Base-by-base conservation (phyloP, 2,797 vertebrate genomes). In the Sebastolobus alascanus region DNA sequence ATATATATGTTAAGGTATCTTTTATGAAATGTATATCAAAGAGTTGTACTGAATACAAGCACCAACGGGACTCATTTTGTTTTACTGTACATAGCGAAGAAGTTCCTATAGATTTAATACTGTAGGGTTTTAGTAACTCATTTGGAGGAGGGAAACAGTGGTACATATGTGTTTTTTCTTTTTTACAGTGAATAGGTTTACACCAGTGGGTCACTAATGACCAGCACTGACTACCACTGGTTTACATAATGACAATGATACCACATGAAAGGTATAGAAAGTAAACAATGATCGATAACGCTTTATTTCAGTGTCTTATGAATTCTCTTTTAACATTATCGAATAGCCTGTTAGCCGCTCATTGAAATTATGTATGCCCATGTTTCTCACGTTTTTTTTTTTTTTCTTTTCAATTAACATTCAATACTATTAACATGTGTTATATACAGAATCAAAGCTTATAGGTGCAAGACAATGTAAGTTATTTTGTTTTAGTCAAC, bases 401-500 rank as follows among this genome's bases (percentile, higher is more conserved):
- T 77, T 2, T 59, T 77, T n/a, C n/a, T n/a, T 46, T 46, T 46
- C 1, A 43, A 33, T 80, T 59, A 75, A 77, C 75, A 64, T 84
- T 43, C 35, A 79, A 58, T 70, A 43, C 38, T 35, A 55, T 60
- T 54, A 75, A 73, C 20, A 58, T 29, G n/a, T 85, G 71, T 82
- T 76, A 11, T 71, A 69, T 56, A 56, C 10, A 11, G 66, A 77
- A 54, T 74, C 20, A 76, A 73, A 69, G 56, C 75, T 80, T 78
- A 18, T 61, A 72, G 35, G 8, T 69, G 73, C 22, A 75, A 67
- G 25, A 73, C 80, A 56, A 73, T 69, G 46, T 84, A 86, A 87
- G 29, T 92, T 83, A 64, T 87, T 84, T 68, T 84, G 68, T 79
- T 65, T 64, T 79, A 75, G 59, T 82, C 84, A 80, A 76, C 85